Evolutionary conservation across 2,888 invertebrate genomes (phyloP).

Genomic region (Spisula subtruncata): DNA sequence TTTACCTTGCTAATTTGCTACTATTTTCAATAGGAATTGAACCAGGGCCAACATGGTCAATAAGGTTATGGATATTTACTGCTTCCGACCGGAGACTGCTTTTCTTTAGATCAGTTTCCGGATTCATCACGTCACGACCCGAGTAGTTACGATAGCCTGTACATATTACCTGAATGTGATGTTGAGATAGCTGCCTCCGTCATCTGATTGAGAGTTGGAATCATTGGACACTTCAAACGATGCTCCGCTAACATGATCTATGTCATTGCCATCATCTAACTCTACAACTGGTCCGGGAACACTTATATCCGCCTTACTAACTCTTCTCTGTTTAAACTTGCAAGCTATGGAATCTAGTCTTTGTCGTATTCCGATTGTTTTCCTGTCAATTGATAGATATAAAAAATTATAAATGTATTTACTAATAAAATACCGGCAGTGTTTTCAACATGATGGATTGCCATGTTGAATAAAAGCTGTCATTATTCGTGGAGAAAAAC

Average conservation of each 20-base stretch:
- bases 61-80: no score
- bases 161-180: neutral
- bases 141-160: neutral
- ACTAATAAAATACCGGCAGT: neutral
- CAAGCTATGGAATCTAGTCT: neutral
- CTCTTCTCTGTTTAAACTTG: neutral
- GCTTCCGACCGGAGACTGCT: no score
- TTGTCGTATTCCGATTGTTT: neutral
- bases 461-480: neutral
- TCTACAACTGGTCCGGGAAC: neutral
- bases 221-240: neutral
- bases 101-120: no score
- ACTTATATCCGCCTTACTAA: neutral
- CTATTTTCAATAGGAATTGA: no score
- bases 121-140: no score
- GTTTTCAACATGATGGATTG: neutral
- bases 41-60: no score
- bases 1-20: no score
- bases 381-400: neutral
- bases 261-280: neutral
- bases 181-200: neutral
- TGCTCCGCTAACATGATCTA: neutral
- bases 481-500: neutral
- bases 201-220: constrained; percentile 68
- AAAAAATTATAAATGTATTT: neutral